Conservation (phyloP, 2,888 invertebrate genomes). For the Fragum sueziense region DNA sequence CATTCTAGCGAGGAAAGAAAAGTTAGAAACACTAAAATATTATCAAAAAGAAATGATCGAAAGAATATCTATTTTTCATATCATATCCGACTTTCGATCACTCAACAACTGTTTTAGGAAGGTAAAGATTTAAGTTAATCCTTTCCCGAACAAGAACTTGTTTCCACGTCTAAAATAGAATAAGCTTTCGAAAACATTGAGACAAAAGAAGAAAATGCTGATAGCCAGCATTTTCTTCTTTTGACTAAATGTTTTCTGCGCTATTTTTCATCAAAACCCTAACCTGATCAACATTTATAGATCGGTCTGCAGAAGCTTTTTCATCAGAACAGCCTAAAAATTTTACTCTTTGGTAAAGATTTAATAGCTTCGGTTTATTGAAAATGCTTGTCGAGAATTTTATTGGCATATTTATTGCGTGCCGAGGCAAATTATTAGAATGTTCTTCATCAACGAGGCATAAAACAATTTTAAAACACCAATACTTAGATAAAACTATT, state of each 20-base stretch:
- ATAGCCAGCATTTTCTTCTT: no score
- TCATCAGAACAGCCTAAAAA: no score
- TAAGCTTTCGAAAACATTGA: no score
- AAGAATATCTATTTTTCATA: not conserved
- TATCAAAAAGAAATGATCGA: not conserved
- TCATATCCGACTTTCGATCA: not conserved
- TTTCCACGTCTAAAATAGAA: no score
- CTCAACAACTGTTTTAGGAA: not conserved
- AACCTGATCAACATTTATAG: no score
- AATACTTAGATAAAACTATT: slow-evolving; percentile 14
- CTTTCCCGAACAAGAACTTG: no score
- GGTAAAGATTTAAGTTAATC: not conserved
- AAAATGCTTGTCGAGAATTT: slow-evolving; percentile 22
- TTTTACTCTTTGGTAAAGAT: not conserved
- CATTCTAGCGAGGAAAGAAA: no score
- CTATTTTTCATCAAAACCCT: no score
- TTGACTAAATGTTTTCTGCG: no score
- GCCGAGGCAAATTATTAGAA: slow-evolving; percentile 14
- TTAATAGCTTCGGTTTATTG: slow-evolving; percentile 6
- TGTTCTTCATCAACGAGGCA: slow-evolving; percentile 16
- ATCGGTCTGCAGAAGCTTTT: no score
- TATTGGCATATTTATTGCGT: slow-evolving; percentile 25
- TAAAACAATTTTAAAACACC: slow-evolving; percentile 3
- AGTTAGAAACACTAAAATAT: no score
- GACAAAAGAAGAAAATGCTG: no score